Base-by-base conservation (phyloP, 1,140 invertebrate species). In the Dufourea novaeangliae region DNA sequence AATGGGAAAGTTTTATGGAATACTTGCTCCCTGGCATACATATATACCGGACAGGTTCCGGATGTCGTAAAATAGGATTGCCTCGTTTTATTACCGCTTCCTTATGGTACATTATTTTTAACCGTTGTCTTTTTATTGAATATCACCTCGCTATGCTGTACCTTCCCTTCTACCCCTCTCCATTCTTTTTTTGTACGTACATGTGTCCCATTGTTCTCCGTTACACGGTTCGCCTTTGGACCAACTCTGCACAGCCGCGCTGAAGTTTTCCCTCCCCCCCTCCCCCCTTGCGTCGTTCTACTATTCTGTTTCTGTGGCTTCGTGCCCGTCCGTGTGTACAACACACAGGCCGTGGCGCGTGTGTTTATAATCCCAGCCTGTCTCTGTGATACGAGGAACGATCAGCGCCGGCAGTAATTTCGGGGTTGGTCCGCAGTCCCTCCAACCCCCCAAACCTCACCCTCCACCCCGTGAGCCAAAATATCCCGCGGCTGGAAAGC, bases 371-470 rank as follows among this genome's bases (percentile, higher is more conserved):
- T 81, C 79, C n/a, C 61, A 72, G 67, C 56, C 44, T 37, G 61
- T 83, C 71, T 25, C 34, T 52, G 41, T 63, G 67, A 80, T 74
- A 80, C 66, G 81, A 83, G 63, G 67, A 79, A 84, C 81, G 82
- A 83, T 83, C 81, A 83, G 52, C 77, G 56, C 34, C 61, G 80
- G 63, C 56, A 79, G 81, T 83, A 83, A 86, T 76, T 85, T 44
- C 75, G 70, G 46, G 69, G 69, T 59, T 63, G 69, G 54, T 71
- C n/a, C 67, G 67, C 54, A 66, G 63, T 72, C n/a, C n/a, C n/a
- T n/a, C n/a, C n/a, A n/a, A n/a, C n/a, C n/a, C n/a, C n/a, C n/a
- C n/a, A n/a, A n/a, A n/a, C n/a, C n/a, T n/a, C n/a, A n/a, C n/a
- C n/a, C n/a, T n/a, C n/a, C n/a, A n/a, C n/a, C n/a, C n/a, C 77